phyloP scores from a whole-genome alignment of 2,888 invertebrate genomes.

The Agonum fuliginosum region DNA sequence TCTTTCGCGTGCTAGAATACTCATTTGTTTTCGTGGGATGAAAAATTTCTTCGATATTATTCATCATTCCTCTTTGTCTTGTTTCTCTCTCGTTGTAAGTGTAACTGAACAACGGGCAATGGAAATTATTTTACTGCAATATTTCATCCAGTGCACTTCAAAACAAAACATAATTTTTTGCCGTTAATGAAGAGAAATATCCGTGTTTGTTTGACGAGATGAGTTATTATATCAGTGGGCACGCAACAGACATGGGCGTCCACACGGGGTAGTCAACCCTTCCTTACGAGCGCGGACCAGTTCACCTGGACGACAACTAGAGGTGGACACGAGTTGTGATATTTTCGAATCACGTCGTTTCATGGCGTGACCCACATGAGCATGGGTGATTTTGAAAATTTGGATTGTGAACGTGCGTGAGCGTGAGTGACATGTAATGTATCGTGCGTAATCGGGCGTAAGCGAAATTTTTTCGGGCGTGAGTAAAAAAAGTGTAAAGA shows the following conservation, averaged over 20 bases:
- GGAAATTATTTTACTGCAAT: constrained; percentile 52
- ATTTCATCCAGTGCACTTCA: constrained; percentile 53
- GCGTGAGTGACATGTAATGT: too few relatives aligned
- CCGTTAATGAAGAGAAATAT: constrained; percentile 56
- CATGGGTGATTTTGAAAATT: too few relatives aligned
- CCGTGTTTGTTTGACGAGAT: constrained; percentile 55
- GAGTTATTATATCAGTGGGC: constrained; percentile 48
- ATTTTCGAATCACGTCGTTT: too few relatives aligned
- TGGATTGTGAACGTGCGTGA: too few relatives aligned
- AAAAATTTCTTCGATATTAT: constrained; percentile 55
- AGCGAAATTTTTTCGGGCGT: too few relatives aligned
- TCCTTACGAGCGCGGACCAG: too few relatives aligned
- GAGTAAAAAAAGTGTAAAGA: too few relatives aligned
- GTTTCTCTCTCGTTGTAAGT: constrained; percentile 4
- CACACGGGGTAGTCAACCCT: too few relatives aligned
- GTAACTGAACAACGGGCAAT: constrained; percentile 23
- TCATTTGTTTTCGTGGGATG: constrained; percentile 55
- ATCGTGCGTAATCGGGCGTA: too few relatives aligned
- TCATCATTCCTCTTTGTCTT: constrained; percentile 50
- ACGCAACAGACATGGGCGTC: neutral
- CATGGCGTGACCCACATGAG: too few relatives aligned
- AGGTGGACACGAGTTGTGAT: too few relatives aligned
- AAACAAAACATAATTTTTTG: constrained; percentile 54
- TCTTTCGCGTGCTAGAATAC: constrained; percentile 52
- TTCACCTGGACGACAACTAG: too few relatives aligned